Base-by-base conservation (phyloP, 2,888 invertebrate species). In the Eristalinus sepulchralis region DNA sequence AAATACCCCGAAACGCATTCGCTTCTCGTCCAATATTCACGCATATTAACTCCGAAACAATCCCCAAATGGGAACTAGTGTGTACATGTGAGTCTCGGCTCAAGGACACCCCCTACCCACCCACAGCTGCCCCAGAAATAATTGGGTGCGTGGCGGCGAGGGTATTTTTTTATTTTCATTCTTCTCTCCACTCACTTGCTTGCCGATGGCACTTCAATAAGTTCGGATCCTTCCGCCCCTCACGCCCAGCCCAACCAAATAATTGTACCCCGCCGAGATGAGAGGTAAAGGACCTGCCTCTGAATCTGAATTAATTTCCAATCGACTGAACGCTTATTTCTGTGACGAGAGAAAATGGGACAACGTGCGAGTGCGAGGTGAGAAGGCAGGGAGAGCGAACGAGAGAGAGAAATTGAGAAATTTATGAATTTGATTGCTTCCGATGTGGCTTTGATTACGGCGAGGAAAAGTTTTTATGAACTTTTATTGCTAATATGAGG, bases 341-440 rank as follows among this genome's bases (percentile, higher is more conserved):
- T 47, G 47, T 39, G 47, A 47, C 47, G 34, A 47, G 47, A 47
- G 13, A 13, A 11, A 55, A 36, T 62, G 60, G 20, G 39, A 31
- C 31, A 8, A 13, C 0, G 9, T 53, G 17, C 4, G 17, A 4
- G 17, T 8, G 47, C 2, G 47, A 47, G 47, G 0, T n/a, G 17
- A 39, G 75, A 73, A 59, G 27, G 27, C 27, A 27, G 27, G 27
- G 17, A 5, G 17, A n/a, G 17, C 6, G 47, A 20, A 17, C n/a
- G 47, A 0, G 47, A 47, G 53, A 39, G 36, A 53, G 55, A 84
- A 73, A 64, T 78, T 63, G 62, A 57, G 57, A 68, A 57, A 75
- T 64, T 83, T 83, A 71, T 83, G 75, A 79, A 70, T 75, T 79
- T 80, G 70, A 84, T 80, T 76, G 83, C 75, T 84, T 80, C 75